phyloP scores from a whole-genome alignment of 2,113 vertebrate genomes.

The Equus przewalskii region DNA sequence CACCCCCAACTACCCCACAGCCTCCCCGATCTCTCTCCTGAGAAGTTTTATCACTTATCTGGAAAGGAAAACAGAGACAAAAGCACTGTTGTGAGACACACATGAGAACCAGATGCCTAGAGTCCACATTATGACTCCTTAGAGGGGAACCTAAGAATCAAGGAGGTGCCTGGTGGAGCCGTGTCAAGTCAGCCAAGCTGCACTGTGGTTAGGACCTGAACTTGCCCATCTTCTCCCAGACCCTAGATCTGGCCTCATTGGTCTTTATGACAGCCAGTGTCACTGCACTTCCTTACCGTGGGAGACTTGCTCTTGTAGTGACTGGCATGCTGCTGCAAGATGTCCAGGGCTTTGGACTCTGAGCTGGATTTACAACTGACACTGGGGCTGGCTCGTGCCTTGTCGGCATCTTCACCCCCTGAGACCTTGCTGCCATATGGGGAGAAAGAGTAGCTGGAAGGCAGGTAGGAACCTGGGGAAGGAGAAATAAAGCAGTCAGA shows the following conservation, averaged over 20 bases:
- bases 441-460: conserved; percentile 98
- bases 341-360: conserved; percentile 98
- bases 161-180: neutral
- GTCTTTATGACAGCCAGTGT: neutral
- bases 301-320: conserved; percentile 99
- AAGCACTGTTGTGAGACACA: neutral
- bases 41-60: conserved; percentile 91
- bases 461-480: conserved; percentile 94
- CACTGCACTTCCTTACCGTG: conserved; percentile 90
- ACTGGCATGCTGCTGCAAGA: conserved; percentile 98
- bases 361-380: conserved; percentile 95
- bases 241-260: neutral
- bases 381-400: conserved; percentile 96
- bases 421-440: conserved; percentile 95
- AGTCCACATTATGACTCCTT: neutral
- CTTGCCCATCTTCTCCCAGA: neutral
- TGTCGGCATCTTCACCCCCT: conserved; percentile 94
- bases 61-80: conserved; percentile 73
- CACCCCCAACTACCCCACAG: conserved; percentile 90
- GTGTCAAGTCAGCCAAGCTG: too few relatives aligned
- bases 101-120: neutral
- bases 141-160: neutral
- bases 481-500: conserved; percentile 52
- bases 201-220: neutral
- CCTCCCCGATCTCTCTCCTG: conserved; percentile 94